Evolutionary conservation across 1,140 invertebrate species (phyloP), one percentile per base, ranked within the genome.

Genomic region (Colletes latitarsis): DNA sequence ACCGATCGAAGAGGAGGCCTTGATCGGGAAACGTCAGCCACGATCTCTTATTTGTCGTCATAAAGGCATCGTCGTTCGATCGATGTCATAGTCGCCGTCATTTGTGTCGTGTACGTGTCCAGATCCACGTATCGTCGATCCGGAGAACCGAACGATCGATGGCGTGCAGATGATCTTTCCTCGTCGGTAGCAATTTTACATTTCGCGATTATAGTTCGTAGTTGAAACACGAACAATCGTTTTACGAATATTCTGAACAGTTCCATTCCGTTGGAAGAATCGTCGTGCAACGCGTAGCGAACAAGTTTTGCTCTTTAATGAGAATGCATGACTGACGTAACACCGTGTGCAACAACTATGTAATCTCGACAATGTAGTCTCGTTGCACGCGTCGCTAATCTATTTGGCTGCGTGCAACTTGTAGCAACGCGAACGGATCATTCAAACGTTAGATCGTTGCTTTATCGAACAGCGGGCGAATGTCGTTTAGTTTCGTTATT

Each of bases 1-100:
- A n/a, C 30, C 17, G 53, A 55, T 55, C 53, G 53, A 55, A n/a
- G 1, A 5, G 8, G 10, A 39, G 58, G 14, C 58, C 58, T 21
- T 49, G 19, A 73, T 49, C 57, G 55, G 15, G 8, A 8, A 12
- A 9, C 52, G 12, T 70, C 64, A 19, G 39, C 39, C 15, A n/a
- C 53, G 21, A 9, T 62, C 41, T 30, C 5, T 74, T 19, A 46
- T 19, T 53, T 12, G 60, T 74, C 70, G 64, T 71, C 49, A 80
- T 46, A 12, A 49, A 46, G 60, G 19, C 17, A 55, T 17, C 21
- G 39, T 30, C 69, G 52, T 46, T 46, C 53, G n/a, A 12, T 43
- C n/a, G 43, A 66, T 67, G 55, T 84, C 46, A 39, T n/a, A n/a
- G 46, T 67, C 53, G 21, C 10, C 63, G 74, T 57, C 41, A 43